Evolutionary conservation across 2,113 vertebrate species (phyloP), one percentile per base, ranked within the genome.

Genomic region (Silurus asotus): DNA sequence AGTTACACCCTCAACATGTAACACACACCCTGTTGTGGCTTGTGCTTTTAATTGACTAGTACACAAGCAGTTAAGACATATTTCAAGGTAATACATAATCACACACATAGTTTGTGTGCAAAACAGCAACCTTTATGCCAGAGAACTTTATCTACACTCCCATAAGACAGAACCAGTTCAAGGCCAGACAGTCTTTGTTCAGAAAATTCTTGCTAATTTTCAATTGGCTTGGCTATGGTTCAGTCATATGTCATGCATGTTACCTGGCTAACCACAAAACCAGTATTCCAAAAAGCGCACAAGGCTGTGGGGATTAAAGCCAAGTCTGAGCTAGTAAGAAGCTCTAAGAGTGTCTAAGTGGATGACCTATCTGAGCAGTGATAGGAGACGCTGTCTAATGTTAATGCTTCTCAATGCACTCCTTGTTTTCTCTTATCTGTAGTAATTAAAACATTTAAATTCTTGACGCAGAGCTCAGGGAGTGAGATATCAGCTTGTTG

Each of bases 381-480:
- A 95, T 94, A 93, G 89, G 85, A 93, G 88, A 90, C 28, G 87
- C 91, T 87, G 87, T 88, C 90, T 86, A 89, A 82, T 92, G 89
- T 91, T 90, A 85, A 87, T 89, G 88, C 82, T 88, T 85, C 89
- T 94, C 91, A 93, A 87, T 93, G 88, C 90, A 86, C 89, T 91
- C 89, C 93, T 94, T 95, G 93, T 94, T 92, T 93, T 84, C 58
- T 75, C 93, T 95, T 95, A 95, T 95, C 94, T 86, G 79, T 1
- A 6, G 91, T 93, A 94, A 95, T 95, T 95, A 94, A 95, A 94
- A 95, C 94, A 94, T 94, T 92, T 92, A 91, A 92, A 94, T 94
- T 95, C 93, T 88, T 93, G 89, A 79, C 72, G 86, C 88, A 58
- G 83, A 76, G 88, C 84, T 89, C 84, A 89, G 90, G 89, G 91